Conservation (phyloP, 2,888 invertebrate genomes). For the Corythucha ciliata region DNA sequence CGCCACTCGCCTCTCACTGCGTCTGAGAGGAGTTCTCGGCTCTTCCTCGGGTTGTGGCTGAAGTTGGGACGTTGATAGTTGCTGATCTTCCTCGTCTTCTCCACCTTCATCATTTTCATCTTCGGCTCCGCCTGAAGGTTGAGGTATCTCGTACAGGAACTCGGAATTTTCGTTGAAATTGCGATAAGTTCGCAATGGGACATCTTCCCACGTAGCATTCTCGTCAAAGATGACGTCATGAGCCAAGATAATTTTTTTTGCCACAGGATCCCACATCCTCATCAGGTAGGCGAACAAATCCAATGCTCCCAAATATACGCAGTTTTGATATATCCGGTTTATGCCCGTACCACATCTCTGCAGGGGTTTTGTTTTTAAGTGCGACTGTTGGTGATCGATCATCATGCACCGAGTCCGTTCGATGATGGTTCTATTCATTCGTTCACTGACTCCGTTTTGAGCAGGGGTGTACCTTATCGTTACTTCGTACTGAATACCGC, state of each 20-base stretch:
- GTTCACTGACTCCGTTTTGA: conserved; percentile 28
- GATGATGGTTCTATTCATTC: conserved; percentile 31
- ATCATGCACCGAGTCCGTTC: conserved; percentile 34
- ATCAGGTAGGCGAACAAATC: conserved; percentile 34
- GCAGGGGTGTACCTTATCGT: conserved; percentile 23
- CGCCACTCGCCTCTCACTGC: too few species aligned
- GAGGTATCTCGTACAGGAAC: too few species aligned
- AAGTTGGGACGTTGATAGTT: too few species aligned
- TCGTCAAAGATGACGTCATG: too few species aligned
- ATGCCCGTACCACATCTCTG: conserved; percentile 35
- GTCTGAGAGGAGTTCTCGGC: too few species aligned
- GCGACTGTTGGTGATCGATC: conserved; percentile 32
- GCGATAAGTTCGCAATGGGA: too few species aligned
- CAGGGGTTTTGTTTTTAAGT: conserved; percentile 33
- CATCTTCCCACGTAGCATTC: too few species aligned
- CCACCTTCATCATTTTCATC: too few species aligned
- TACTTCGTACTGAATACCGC: conserved; percentile 25
- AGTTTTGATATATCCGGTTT: conserved; percentile 36
- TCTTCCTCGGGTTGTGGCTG: too few species aligned
- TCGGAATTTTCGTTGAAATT: conserved; percentile 9
- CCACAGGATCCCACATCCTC: conserved; percentile 30
- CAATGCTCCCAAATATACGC: conserved; percentile 36
- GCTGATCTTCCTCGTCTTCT: too few species aligned
- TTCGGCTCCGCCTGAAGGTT: too few species aligned
- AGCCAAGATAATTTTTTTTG: conserved; percentile 27